Evolutionary conservation across 1,140 invertebrate species (phyloP), one percentile per base, ranked within the genome.

Genomic region (Leptopilina boulardi): DNA sequence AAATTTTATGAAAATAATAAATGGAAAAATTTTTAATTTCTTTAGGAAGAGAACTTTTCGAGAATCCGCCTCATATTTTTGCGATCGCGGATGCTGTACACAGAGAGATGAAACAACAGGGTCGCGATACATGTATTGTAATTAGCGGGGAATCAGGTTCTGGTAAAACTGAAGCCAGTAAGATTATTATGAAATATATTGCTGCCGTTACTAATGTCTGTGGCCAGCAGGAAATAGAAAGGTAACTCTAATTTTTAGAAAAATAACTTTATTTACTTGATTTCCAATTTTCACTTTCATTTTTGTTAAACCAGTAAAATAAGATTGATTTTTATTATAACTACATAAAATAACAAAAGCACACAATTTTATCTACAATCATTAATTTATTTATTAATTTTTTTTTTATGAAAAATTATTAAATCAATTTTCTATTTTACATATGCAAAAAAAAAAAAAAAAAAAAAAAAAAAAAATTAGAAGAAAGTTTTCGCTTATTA

Each of bases 161-260:
- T 34, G 98, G 98, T 41, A 99, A 99, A 91, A 99, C 98, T 9
- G 98, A 99, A 91, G 97, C 98, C 0, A 99, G 97, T 30, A 99
- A 99, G 93, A 99, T 99, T 82, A 99, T 99, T 77, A 99, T 99
- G 98, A 97, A 98, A 88, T 99, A 99, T 88, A 98, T 99, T 79
- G 98, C 98, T 8, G 98, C 98, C 10, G 97, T 99, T 66, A 99
- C 98, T 18, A 99, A 98, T 93, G 89, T 97, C 85, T 94, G 94
- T 87, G 94, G 97, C 82, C 95, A 98, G 90, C 95, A 97, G 87
- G 98, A 99, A 91, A 98, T 99, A 73, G 98, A 99, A 91, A 95
- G 97, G 96, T 97, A 82, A 72, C 74, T n/a, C n/a, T 75, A 71
- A 80, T 78, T 76, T 44, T n/a, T 30, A 11, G 70, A 47, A 75